A percentile compares a stretch with the other conserved stretches of the same genome.
Conservation (phyloP, 2,888 invertebrate genomes). For the Nowickia ferox region DNA sequence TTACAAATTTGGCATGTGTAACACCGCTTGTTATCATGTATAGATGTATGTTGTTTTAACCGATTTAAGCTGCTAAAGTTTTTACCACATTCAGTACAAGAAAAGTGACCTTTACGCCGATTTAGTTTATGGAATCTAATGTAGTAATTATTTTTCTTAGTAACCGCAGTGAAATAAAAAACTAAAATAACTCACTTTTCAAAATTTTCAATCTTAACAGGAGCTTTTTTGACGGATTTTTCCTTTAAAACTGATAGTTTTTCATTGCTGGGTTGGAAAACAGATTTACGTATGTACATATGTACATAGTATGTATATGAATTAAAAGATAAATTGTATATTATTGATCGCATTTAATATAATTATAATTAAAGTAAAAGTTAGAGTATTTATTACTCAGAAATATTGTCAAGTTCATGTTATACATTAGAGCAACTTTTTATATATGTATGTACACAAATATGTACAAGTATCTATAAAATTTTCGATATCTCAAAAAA, state of each 20-base stretch:
- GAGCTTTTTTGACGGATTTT: conserved; percentile 34
- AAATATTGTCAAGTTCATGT: too few species aligned
- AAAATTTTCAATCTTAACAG: not conserved
- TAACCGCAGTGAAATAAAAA: not conserved
- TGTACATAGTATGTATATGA: too few species aligned
- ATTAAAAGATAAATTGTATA: not conserved
- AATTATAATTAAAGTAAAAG: too few species aligned
- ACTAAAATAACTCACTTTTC: conserved; percentile 38
- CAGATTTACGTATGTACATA: not conserved
- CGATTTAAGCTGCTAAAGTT: conserved; percentile 83
- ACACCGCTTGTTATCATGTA: conserved; percentile 76
- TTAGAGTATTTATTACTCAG: too few species aligned
- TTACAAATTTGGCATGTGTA: conserved; percentile 76
- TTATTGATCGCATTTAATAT: too few species aligned
- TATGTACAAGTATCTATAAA: too few species aligned
- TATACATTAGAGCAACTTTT: too few species aligned
- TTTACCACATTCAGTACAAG: conserved; percentile 84
- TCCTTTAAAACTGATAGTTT: conserved; percentile 53
- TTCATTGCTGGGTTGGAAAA: conserved; percentile 45
- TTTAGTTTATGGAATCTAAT: conserved; percentile 68
- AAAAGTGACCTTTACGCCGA: conserved; percentile 65
- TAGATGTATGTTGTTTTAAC: conserved; percentile 77
- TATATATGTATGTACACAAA: too few species aligned
- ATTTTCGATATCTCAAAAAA: too few species aligned
- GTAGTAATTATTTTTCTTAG: not conserved